Evolutionary conservation across 2,113 vertebrate genomes (phyloP).

Genomic region (Delphinus delphis): DNA sequence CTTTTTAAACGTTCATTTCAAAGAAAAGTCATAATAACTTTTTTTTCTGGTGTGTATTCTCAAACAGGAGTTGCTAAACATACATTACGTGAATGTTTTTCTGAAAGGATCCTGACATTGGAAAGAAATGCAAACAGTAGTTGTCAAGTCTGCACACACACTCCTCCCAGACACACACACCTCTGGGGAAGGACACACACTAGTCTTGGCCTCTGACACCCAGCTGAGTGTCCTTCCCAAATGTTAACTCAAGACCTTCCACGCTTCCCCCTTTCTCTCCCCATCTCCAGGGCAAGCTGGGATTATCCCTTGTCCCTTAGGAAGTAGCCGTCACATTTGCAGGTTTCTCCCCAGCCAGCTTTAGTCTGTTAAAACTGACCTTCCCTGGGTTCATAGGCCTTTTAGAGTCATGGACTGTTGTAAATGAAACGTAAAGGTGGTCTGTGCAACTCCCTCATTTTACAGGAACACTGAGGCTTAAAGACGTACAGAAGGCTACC

Average conservation of each 20-base stretch:
- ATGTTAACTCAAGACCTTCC: background rate
- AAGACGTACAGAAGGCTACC: background rate
- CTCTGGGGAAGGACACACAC: background rate
- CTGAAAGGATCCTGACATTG: background rate
- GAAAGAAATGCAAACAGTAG: background rate
- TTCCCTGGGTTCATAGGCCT: background rate
- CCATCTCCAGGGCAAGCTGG: background rate
- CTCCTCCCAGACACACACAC: background rate
- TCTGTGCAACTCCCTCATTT: background rate
- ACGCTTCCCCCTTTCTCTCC: background rate
- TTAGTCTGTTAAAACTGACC: background rate
- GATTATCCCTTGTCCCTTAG: background rate
- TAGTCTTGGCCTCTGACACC: background rate
- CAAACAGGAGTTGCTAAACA: background rate
- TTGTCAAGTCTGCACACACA: background rate
- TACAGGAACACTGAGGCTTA: background rate
- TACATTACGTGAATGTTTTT: background rate
- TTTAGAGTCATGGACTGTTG: background rate
- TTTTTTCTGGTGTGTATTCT: background rate
- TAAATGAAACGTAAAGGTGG: background rate
- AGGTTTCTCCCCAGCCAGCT: background rate
- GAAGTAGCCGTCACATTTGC: background rate
- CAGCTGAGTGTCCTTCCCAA: background rate
- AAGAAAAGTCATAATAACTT: background rate
- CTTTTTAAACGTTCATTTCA: background rate